phyloP scores from a whole-genome alignment of 2,888 invertebrate genomes.

The Drosophila maculinotata region DNA sequence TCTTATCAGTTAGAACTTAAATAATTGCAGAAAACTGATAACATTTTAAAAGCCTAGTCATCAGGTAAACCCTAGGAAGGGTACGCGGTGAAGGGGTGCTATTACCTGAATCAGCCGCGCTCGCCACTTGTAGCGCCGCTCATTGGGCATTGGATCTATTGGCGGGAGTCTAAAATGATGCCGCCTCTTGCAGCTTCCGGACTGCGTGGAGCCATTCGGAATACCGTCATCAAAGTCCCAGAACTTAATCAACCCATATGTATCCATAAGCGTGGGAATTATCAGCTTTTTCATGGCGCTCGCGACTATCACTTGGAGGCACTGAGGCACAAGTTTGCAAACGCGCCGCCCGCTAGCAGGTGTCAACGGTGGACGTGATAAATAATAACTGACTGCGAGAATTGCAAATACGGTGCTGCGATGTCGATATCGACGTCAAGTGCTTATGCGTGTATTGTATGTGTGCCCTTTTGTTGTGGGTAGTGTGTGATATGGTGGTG shows the following conservation, averaged over 20 bases:
- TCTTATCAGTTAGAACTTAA: conserved; percentile 9
- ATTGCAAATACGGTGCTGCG: conserved; percentile 42
- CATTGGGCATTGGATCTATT: conserved; percentile 45
- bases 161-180: conserved; percentile 14
- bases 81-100: neutral
- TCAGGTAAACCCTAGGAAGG: neutral
- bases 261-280: conserved; percentile 79
- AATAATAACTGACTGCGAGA: conserved; percentile 78
- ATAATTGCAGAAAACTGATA: conserved; percentile 6
- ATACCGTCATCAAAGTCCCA: conserved; percentile 80
- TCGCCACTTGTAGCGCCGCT: conserved; percentile 54
- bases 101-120: conserved; percentile 58
- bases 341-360: conserved; percentile 51
- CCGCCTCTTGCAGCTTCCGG: neutral
- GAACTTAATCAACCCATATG: conserved; percentile 80
- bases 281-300: conserved; percentile 79
- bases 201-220: conserved; percentile 40
- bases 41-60: conserved; percentile 1
- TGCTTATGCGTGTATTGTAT: conserved; percentile 35
- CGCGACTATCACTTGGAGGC: neutral
- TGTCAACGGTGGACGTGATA: conserved; percentile 80
- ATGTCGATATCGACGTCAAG: conserved; percentile 24
- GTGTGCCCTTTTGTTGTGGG: conserved; percentile 43
- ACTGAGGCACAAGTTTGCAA: conserved; percentile 1
- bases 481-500: conserved; percentile 8